Base-by-base conservation (phyloP, 2,113 vertebrate genomes). In the Syngnathoides biaculeatus region DNA sequence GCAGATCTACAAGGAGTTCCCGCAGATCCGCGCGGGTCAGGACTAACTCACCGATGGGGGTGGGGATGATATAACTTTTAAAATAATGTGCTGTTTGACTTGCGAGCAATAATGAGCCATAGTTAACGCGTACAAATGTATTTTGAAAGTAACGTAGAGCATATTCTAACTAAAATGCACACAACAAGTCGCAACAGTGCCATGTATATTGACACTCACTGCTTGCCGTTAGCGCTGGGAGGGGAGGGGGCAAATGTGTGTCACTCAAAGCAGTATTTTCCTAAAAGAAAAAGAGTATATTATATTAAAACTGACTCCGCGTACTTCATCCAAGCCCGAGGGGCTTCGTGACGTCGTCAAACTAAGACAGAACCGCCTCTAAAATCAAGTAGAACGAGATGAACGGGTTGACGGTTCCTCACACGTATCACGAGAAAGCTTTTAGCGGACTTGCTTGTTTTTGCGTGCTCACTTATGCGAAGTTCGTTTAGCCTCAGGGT, bases 1-100 rank as follows among this genome's bases (percentile, higher is more conserved):
- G 80, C 93, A 98, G 90, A 96, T 99, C 74, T 95, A 93, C 89
- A 94, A 91, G 68, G 97, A 97, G 76, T 99, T 98, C 78, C 95
- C 95, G 3, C 92, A 93, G 83, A 92, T 98, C 72, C 78, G 90
- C 17, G 58, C 78, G 56, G 73, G 67, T 39, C 65, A 79, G 65
- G 65, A 82, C 72, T 86, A 80, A 90, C n/a, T 43, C 35, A 27
- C 55, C 50, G n/a, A n/a, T n/a, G n/a, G n/a, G n/a, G n/a, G n/a
- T n/a, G n/a, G n/a, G n/a, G n/a, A n/a, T n/a, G n/a, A n/a, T 26
- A 5, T 14, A 22, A 24, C 24, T 55, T 55, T 55, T 35, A 22
- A 22, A 5, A 38, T 17, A 39, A 38, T 12, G 20, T 55, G 45
- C 65, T 68, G 62, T 38, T 74, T 72, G 43, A 70, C 58, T 66